Percentiles rank a stretch among this genome's conserved stretches.
Evolutionary conservation across 2,113 vertebrate species (phyloP).

Genomic region (Chrysemys picta): DNA sequence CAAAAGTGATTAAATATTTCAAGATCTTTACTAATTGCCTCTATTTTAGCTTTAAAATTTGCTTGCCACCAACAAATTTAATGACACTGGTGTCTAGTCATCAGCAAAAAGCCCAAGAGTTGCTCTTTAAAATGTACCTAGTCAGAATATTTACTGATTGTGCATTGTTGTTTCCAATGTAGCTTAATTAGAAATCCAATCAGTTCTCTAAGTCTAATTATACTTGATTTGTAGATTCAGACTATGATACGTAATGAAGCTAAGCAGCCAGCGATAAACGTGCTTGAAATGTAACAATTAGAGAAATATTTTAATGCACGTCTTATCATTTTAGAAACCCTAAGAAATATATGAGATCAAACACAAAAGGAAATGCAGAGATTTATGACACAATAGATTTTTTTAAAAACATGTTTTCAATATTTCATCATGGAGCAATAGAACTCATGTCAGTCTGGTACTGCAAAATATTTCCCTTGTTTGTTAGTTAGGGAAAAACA

Average conservation of each 20-base stretch:
- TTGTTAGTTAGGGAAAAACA: constrained; percentile 55
- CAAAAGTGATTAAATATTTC: constrained; percentile 99
- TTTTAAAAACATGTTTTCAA: constrained; percentile 28
- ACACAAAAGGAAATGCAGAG: constrained; percentile 65
- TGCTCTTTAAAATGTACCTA: constrained; percentile 92
- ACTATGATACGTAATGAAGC: constrained; percentile 89
- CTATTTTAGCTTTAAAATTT: constrained; percentile 99
- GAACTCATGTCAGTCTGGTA: constrained; percentile 29
- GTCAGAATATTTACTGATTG: constrained; percentile 92
- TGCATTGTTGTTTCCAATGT: constrained; percentile 90
- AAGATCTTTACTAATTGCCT: constrained; percentile 98
- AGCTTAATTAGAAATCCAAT: constrained; percentile 92
- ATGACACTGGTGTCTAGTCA: constrained; percentile 91
- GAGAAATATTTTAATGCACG: constrained; percentile 82
- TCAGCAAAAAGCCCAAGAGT: constrained; percentile 91
- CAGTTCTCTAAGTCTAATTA: constrained; percentile 90
- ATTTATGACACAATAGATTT: constrained; percentile 72
- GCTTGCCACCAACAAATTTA: constrained; percentile 92
- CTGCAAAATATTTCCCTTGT: constrained; percentile 60
- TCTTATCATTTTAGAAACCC: constrained; percentile 79
- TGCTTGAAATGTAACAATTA: constrained; percentile 89
- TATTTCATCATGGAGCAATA: constrained; percentile 60
- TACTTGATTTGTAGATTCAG: constrained; percentile 91
- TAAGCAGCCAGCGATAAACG: constrained; percentile 85
- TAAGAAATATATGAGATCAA: constrained; percentile 72